A percentile compares a stretch with the other conserved stretches of the same genome.
phyloP scores from a whole-genome alignment of 1,140 invertebrate species.

The Thaumatotibia leucotreta region DNA sequence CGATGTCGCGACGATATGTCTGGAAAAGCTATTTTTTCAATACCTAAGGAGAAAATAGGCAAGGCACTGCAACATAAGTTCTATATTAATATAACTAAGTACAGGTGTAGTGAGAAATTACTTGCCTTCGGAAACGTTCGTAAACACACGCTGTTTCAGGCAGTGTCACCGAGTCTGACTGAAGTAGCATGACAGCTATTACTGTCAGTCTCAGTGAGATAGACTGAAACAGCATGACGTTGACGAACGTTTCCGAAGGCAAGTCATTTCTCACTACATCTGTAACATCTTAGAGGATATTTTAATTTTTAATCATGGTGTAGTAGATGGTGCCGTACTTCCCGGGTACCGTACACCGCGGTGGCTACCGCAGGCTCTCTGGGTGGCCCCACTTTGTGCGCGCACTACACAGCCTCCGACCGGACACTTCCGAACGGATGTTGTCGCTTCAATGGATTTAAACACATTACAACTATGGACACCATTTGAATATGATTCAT shows the following conservation, averaged over 20 bases:
- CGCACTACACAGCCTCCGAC: slow-evolving; percentile 43
- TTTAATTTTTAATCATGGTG: neutral
- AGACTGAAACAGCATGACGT: too few relatives aligned
- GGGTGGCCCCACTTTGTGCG: slow-evolving; percentile 57
- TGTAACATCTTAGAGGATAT: too few relatives aligned
- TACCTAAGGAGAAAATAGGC: neutral
- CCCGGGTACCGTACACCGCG: slow-evolving; percentile 24
- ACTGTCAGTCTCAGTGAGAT: too few relatives aligned
- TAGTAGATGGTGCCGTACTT: slow-evolving; percentile 28
- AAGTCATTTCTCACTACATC: too few relatives aligned
- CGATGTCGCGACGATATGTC: neutral
- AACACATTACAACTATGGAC: neutral
- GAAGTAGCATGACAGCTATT: too few relatives aligned
- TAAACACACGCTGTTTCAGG: too few relatives aligned
- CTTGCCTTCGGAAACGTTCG: too few relatives aligned
- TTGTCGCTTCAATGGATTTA: slow-evolving; percentile 27
- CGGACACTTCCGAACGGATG: slow-evolving; percentile 63
- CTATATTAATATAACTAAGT: too few relatives aligned
- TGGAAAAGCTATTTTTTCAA: neutral
- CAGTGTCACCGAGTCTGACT: too few relatives aligned
- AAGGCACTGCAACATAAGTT: neutral
- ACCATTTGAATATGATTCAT: neutral
- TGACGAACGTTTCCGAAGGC: too few relatives aligned
- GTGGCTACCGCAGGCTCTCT: slow-evolving; percentile 36
- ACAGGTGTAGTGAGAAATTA: too few relatives aligned